A percentile compares a stretch with the other conserved stretches of the same genome.
phyloP scores from a whole-genome alignment of 2,113 vertebrate genomes.

The Cromileptes altivelis region DNA sequence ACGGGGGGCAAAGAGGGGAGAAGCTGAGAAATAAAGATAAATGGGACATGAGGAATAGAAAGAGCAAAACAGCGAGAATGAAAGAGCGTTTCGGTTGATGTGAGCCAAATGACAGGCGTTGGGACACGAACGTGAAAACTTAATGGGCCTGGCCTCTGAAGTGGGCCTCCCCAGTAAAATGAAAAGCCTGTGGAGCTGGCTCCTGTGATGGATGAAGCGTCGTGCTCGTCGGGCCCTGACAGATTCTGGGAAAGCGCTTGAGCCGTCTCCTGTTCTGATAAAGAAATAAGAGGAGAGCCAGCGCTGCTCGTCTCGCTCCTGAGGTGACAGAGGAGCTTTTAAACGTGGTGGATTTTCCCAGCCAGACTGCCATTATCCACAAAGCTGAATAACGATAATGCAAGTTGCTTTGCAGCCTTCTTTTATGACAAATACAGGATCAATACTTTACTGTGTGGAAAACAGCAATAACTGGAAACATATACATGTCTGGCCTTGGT shows the following conservation, averaged over 20 bases:
- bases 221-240: conserved; percentile 74
- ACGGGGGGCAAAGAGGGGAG: conserved; percentile 33
- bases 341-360: conserved; percentile 46
- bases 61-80: conserved; percentile 52
- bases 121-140: conserved; percentile 81
- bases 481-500: background rate
- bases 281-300: conserved; percentile 75
- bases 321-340: conserved; percentile 65
- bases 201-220: conserved; percentile 83
- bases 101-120: conserved; percentile 79
- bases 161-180: conserved; percentile 75
- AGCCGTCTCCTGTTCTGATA: conserved; percentile 77
- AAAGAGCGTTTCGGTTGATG: conserved; percentile 70
- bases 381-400: conserved; percentile 31
- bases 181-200: conserved; percentile 78
- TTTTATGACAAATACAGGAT: conserved; percentile 21
- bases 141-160: conserved; percentile 81
- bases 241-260: conserved; percentile 83
- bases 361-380: conserved; percentile 51
- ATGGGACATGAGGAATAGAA: conserved; percentile 60
- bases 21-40: conserved; percentile 75
- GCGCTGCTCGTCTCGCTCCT: conserved; percentile 47
- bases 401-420: background rate
- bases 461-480: conserved; percentile 12
- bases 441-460: conserved; percentile 9